Evolutionary conservation across 2,888 invertebrate species (phyloP).

Genomic region (Eristalis intricaria): DNA sequence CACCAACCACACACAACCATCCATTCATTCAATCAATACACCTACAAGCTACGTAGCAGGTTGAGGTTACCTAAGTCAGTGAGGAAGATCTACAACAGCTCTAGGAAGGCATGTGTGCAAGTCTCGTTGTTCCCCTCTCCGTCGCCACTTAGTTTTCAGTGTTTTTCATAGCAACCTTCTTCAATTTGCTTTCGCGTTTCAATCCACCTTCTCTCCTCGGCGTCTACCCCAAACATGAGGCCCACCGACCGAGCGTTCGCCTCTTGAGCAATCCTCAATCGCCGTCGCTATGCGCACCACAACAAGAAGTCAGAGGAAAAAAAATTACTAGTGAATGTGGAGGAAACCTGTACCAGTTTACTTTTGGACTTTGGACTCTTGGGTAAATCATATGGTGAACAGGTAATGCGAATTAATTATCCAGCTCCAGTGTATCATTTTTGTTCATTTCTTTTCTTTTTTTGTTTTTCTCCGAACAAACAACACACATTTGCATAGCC

Average conservation of each 20-base stretch:
- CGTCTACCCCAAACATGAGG: neutral
- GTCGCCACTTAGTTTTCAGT: neutral
- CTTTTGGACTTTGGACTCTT: slow-evolving; percentile 64
- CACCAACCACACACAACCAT: neutral
- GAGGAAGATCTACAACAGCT: slow-evolving; percentile 44
- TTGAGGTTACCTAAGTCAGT: slow-evolving; percentile 31
- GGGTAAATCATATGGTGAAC: slow-evolving; percentile 41
- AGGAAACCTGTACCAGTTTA: slow-evolving; percentile 43
- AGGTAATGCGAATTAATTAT: slow-evolving; percentile 51
- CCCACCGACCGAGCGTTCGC: slow-evolving; percentile 1
- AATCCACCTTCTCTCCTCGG: slow-evolving; percentile 5
- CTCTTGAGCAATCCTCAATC: slow-evolving; percentile 39
- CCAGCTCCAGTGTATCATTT: slow-evolving; percentile 10
- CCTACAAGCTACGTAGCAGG: neutral
- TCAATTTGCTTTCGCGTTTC: slow-evolving; percentile 21
- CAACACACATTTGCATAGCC: slow-evolving; percentile 1
- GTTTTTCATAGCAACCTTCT: neutral
- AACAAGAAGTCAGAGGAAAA: slow-evolving; percentile 9
- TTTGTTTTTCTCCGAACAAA: neutral
- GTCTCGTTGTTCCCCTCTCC: neutral
- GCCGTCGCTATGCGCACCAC: slow-evolving; percentile 12
- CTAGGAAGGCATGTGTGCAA: slow-evolving; percentile 20
- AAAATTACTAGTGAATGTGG: slow-evolving; percentile 37
- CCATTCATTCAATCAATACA: neutral
- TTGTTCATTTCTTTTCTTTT: neutral